phyloP scores from a whole-genome alignment of 2,888 invertebrate genomes.

The Eupithecia vulgata region DNA sequence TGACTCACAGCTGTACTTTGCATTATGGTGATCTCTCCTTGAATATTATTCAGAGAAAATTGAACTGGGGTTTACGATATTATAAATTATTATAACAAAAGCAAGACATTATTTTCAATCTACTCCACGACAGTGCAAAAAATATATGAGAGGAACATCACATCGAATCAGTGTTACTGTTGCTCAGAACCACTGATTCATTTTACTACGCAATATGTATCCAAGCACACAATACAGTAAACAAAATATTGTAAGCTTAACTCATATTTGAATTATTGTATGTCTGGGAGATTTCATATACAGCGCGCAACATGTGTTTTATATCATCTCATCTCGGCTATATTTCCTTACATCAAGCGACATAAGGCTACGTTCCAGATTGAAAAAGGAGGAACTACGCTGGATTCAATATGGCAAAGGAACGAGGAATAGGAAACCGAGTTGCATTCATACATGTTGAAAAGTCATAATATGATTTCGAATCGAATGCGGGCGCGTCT shows the following conservation, averaged over 20 bases:
- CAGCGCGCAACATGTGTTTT: slow-evolving; percentile 75
- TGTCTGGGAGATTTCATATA: slow-evolving; percentile 62
- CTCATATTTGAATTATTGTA: slow-evolving; percentile 76
- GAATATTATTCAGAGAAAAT: slow-evolving; percentile 46
- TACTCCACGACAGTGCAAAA: slow-evolving; percentile 3
- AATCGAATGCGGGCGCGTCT: slow-evolving; percentile 72
- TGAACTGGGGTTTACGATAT: slow-evolving; percentile 35
- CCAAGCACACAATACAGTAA: slow-evolving; percentile 49
- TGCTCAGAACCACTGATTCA: slow-evolving; percentile 44
- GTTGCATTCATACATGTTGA: slow-evolving; percentile 77
- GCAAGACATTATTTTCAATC: slow-evolving; percentile 13
- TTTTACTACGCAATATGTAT: slow-evolving; percentile 16
- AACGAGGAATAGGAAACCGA: slow-evolving; percentile 68
- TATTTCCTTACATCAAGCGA: slow-evolving; percentile 70
- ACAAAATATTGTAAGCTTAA: slow-evolving; percentile 61
- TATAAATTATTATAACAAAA: slow-evolving; percentile 23
- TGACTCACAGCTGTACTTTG: slow-evolving; percentile 57
- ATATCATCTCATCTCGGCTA: slow-evolving; percentile 68
- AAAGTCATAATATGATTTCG: slow-evolving; percentile 78
- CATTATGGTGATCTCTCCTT: slow-evolving; percentile 58
- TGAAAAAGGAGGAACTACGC: slow-evolving; percentile 73
- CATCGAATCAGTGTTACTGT: slow-evolving; percentile 44
- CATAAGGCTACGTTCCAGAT: slow-evolving; percentile 63
- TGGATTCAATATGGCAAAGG: slow-evolving; percentile 75
- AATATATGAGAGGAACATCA: slow-evolving; percentile 17